Base-by-base conservation (phyloP, 2,888 invertebrate species). In the Callimorpha dominula region DNA sequence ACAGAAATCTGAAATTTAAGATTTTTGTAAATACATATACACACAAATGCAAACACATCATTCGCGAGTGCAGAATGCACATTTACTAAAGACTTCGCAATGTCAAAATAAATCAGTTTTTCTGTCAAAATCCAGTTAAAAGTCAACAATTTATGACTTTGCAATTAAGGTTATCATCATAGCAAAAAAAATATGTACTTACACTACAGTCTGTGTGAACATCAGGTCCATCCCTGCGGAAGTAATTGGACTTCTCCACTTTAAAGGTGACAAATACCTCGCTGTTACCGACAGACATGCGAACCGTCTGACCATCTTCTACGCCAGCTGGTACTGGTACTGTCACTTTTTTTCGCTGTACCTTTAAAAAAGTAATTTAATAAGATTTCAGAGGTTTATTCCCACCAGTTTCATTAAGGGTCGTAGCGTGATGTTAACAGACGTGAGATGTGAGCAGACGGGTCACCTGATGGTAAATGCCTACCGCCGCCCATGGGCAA, bases 261-360 rank as follows among this genome's bases (percentile, higher is more conserved):
- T 97, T 97, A 95, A 99, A 99, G 64, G 99, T 99, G 81, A 99
- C 97, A 90, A 99, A 99, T 20, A 99, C 93, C 92, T 99, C 99
- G 88, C 98, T 98, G 84, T 96, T 97, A 17, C 99, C 99, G 1
- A 99, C 98, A 9, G 98, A 96, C 97, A 99, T 98, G 72, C 99
- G 97, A 7, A 99, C 97, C 0, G 99, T 99, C 93, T 99, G 99
- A 0, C 99, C 99, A 91, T 99, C 98, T 90, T 99, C 99, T 11
- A 99, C 98, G 31, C 98, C 99, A 69, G 97, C 99, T 15, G 99
- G 99, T 6, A 99, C 99, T 0, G 99, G 99, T 0, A 99, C 98
- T 0, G 97, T 98, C 4, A 99, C 96, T 88, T 97, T 98, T 90
- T 98, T 98, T 52, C 98, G 97, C 96, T 99, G 99, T 0, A 99